Evolutionary conservation across 2,888 invertebrate genomes (phyloP).

Genomic region (Pseudoips prasinana): DNA sequence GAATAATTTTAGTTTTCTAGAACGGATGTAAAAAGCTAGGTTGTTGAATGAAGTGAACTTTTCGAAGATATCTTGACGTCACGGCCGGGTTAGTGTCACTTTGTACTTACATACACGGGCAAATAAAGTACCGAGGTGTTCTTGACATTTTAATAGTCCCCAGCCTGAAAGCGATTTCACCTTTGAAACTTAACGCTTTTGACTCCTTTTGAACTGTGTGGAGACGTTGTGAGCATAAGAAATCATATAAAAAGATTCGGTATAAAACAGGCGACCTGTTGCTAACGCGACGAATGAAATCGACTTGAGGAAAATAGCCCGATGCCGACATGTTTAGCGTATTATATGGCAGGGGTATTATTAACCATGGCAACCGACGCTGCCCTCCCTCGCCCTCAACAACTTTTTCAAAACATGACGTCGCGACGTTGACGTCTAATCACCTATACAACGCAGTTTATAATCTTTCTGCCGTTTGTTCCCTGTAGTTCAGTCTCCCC

Average conservation of each 20-base stretch:
- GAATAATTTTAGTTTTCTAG: no score
- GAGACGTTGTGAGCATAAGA: slow-evolving; percentile 43
- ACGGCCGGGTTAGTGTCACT: no score
- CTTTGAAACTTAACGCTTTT: slow-evolving; percentile 45
- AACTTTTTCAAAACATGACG: slow-evolving; percentile 70
- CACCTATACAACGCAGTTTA: slow-evolving; percentile 71
- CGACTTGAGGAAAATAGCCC: slow-evolving; percentile 42
- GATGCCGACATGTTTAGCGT: slow-evolving; percentile 46
- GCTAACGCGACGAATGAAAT: slow-evolving; percentile 52
- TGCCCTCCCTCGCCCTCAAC: slow-evolving; percentile 52
- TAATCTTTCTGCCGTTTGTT: slow-evolving; percentile 68
- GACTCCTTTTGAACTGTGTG: slow-evolving; percentile 43
- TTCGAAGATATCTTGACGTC: no score
- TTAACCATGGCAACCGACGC: slow-evolving; percentile 72
- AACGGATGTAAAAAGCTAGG: no score
- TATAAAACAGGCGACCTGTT: slow-evolving; percentile 59
- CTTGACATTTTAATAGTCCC: slow-evolving; percentile 35
- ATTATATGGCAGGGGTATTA: slow-evolving; percentile 62
- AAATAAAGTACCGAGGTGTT: slow-evolving; percentile 7
- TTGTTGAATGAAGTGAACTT: no score
- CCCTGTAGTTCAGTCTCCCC: slow-evolving; percentile 54
- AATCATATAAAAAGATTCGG: slow-evolving; percentile 54
- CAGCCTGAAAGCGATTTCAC: slow-evolving; percentile 43
- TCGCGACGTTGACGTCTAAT: slow-evolving; percentile 69
- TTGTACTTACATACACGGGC: no score